phyloP scores from a whole-genome alignment of 2,888 invertebrate species.

The Athripsodes cinereus region DNA sequence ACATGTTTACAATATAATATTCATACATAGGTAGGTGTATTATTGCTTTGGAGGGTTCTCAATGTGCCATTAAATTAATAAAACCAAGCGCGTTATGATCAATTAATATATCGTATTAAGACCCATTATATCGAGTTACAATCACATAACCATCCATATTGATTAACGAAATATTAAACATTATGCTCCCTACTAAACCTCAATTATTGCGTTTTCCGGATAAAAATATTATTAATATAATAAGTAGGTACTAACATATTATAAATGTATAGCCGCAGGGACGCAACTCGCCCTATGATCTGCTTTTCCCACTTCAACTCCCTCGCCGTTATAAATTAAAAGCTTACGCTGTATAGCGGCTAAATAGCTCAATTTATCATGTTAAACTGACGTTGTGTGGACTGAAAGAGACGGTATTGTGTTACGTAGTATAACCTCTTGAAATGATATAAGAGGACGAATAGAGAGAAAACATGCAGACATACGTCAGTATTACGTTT shows the following conservation, averaged over 20 bases:
- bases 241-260: not conserved
- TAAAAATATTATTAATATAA: not conserved
- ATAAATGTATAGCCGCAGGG: not conserved
- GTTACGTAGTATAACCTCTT: not conserved
- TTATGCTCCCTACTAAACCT: not conserved
- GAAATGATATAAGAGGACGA: conserved; percentile 17
- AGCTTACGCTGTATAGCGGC: conserved; percentile 25
- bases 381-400: conserved; percentile 24
- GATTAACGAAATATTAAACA: conserved; percentile 3
- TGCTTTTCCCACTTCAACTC: conserved; percentile 9
- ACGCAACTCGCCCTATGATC: not conserved
- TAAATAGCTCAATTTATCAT: conserved; percentile 27
- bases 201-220: conserved; percentile 6
- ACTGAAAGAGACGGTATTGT: conserved; percentile 5
- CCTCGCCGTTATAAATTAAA: conserved; percentile 26
- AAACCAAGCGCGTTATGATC: not conserved
- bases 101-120: not conserved
- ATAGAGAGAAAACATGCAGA: conserved; percentile 6
- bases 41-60: not conserved
- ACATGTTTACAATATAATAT: too few species aligned
- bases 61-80: not conserved
- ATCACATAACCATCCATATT: not conserved
- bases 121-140: not conserved
- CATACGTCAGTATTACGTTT: conserved; percentile 1
- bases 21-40: too few species aligned